Evolutionary conservation across 2,888 invertebrate species (phyloP).

Genomic region (Phasia obesa): DNA sequence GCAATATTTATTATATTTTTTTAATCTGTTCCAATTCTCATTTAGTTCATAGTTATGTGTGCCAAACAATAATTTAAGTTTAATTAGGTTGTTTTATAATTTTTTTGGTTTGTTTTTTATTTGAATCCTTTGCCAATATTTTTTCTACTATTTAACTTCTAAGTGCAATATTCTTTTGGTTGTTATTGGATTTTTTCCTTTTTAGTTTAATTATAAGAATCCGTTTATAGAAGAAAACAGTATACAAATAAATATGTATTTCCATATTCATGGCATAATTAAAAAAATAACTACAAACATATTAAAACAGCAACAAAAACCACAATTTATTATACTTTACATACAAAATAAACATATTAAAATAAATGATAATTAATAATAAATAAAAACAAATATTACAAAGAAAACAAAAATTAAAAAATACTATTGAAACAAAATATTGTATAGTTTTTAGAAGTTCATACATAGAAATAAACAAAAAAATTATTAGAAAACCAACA

Average conservation of each 20-base stretch:
- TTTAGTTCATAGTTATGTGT: constrained; percentile 57
- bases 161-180: constrained; percentile 62
- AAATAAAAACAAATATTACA: constrained; percentile 37
- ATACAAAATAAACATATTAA: constrained; percentile 59
- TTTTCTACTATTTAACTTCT: constrained; percentile 2
- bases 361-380: constrained; percentile 50
- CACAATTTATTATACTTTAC: constrained; percentile 42
- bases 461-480: constrained; percentile 73
- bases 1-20: constrained; percentile 50
- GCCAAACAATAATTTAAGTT: constrained; percentile 67
- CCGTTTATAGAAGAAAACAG: constrained; percentile 29
- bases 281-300: constrained; percentile 47
- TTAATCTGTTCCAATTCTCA: constrained; percentile 18
- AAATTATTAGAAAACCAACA: constrained; percentile 70
- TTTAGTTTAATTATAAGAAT: constrained; percentile 9
- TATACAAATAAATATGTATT: constrained; percentile 66
- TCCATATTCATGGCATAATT: constrained; percentile 58
- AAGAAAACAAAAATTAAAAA: constrained; percentile 35
- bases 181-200: constrained; percentile 32
- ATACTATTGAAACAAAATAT: constrained; percentile 45
- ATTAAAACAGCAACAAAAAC: constrained; percentile 41
- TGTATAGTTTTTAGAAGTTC: constrained; percentile 73
- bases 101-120: not conserved
- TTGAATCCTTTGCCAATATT: not conserved
- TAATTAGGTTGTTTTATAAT: not conserved